Conservation (phyloP, 1,140 invertebrate genomes). For the Papilio xuthus region DNA sequence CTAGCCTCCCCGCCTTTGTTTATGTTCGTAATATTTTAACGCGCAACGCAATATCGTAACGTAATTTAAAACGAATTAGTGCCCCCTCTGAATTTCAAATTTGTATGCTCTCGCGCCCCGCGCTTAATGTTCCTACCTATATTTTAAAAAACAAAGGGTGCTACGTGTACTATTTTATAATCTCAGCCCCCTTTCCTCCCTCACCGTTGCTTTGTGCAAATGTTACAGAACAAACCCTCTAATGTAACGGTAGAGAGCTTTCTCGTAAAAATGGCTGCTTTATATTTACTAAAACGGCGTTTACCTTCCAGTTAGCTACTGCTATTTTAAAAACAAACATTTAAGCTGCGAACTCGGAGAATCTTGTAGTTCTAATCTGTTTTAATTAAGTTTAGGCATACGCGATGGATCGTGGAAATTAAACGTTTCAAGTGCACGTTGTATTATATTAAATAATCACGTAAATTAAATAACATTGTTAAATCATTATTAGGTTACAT, state of each 20-base stretch:
- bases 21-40: conserved; percentile 76
- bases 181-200: conserved; percentile 58
- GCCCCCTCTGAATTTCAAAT: conserved; percentile 70
- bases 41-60: conserved; percentile 76
- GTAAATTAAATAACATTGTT: background rate
- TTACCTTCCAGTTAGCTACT: conserved; percentile 41
- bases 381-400: background rate
- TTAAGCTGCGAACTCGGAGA: background rate
- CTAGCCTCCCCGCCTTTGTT: conserved; percentile 49
- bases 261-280: conserved; percentile 56
- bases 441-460: background rate
- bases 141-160: conserved; percentile 77
- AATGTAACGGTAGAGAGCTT: conserved; percentile 64
- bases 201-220: conserved; percentile 45
- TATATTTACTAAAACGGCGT: conserved; percentile 53
- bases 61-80: conserved; percentile 81
- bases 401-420: background rate
- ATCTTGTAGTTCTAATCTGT: background rate
- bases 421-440: background rate
- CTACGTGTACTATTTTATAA: conserved; percentile 73
- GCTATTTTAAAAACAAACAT: conserved; percentile 4
- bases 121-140: conserved; percentile 56
- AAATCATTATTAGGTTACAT: background rate
- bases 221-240: conserved; percentile 64
- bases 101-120: conserved; percentile 77